Base-by-base conservation (phyloP, 2,888 invertebrate genomes). In the Drosophila melanocephala region DNA sequence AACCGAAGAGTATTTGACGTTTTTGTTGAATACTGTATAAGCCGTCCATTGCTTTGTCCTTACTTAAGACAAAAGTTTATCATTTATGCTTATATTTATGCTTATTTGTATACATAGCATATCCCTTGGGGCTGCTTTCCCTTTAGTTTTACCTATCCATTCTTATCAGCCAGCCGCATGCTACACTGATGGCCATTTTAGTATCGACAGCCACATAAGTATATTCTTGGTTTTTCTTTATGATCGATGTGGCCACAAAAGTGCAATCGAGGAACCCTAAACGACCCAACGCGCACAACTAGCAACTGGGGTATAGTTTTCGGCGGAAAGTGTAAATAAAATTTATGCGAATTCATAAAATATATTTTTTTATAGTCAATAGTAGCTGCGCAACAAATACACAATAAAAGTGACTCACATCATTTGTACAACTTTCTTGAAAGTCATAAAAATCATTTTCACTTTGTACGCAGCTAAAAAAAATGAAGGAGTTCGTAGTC, bases 231-330 rank as follows among this genome's bases (percentile, higher is more conserved):
- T 44, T 37, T 51, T 19, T 39, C 74, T 89, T 85, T 85, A 85
- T 87, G 85, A 87, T 82, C 85, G 63, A 87, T 82, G 83, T 57
- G 70, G 64, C 61, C 84, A 63, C 82, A 66, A 53, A 79, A 79
- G 82, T 79, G 82, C 73, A 79, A 71, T 89, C 59, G 59, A 74
- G 63, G 30, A 60, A 56, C 26, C 61, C 50, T 58, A 55, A 64
- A 33, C 64, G 44, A 32, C 26, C 39, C 30, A 53, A 22, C 28
- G 28, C 35, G 32, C 58, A 62, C 64, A 88, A 85, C 87, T 82
- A 77, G 70, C 83, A 44, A 62, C 77, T 74, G 35, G 85, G 85
- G 85, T 73, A 57, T 65, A 79, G 71, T 82, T 65, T 66, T 37
- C 10, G 30, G 1, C 4, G 35, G 30, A 42, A 47, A 50, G 56